Base-by-base conservation (phyloP, 2,797 vertebrate species). In the Xiphophorus birchmanni region DNA sequence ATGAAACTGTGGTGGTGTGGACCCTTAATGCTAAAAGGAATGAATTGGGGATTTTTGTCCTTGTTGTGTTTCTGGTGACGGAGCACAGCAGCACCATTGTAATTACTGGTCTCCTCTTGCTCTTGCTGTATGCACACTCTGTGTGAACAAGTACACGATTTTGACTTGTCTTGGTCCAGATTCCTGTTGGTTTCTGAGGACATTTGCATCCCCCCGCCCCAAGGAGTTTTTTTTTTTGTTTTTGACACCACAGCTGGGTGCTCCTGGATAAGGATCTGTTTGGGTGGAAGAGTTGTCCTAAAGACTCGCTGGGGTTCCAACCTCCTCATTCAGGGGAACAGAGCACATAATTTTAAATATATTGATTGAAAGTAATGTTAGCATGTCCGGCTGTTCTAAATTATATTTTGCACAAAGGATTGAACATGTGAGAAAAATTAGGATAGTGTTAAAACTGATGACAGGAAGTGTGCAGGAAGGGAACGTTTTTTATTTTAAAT, bases 1-100 rank as follows among this genome's bases (percentile, higher is more conserved):
- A 50, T 52, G 71, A 74, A 80, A 85, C 60, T 69, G 54, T 50
- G 40, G 74, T 48, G 11, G 67, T 58, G 63, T 42, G 42, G 32
- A 32, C 15, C 58, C 45, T 85, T 80, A 35, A 74, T 67, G 65
- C 80, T 82, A 17, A 79, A 72, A 82, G 60, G 78, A 82, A 79
- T 87, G 78, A 83, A 76, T 73, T 75, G 77, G 83, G 77, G 76
- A 80, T 81, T 86, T 90, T 56, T 79, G 82, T 71, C 74, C 77
- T 42, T 26, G 83, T 77, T 87, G 75, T n/a, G 76, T 83, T 80
- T 75, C 69, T 80, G 48, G 80, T 80, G 84, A 81, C 80, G 0
- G 67, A 42, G 44, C 78, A 80, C 80, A 85, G 80, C 90, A 77
- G 88, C 80, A 54, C 78, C 74, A 85, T 85, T 90, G 88, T 87